A percentile compares a stretch with the other conserved stretches of the same genome.
These are phyloP conservation scores for Nomada ruficornis DNA, from an alignment of 2,888 invertebrate genomes.

Conservation along the genomic window DNA sequence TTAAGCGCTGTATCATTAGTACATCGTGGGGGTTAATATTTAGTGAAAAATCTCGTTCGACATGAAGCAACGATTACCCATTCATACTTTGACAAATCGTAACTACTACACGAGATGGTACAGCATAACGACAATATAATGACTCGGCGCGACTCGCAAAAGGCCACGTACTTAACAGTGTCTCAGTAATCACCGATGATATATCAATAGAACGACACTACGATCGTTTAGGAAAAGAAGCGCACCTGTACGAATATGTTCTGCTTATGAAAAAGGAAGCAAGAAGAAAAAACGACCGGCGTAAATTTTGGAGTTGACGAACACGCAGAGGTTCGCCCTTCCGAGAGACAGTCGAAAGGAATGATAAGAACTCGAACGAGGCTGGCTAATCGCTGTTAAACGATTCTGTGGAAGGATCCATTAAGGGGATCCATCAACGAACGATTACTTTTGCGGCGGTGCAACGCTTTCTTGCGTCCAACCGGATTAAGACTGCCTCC, in stretches of 20 bases:
- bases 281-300: background rate
- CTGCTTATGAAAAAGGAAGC: background rate
- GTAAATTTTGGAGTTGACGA: too few species aligned
- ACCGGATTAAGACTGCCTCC: conserved; percentile 37
- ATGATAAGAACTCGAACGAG: conserved; percentile 34
- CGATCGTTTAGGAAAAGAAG: background rate
- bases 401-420: conserved; percentile 41
- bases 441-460: conserved; percentile 45
- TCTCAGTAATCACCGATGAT: background rate
- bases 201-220: conserved; percentile 2
- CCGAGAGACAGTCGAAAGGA: background rate
- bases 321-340: background rate
- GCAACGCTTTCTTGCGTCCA: conserved; percentile 32
- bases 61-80: background rate
- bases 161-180: background rate
- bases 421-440: conserved; percentile 40
- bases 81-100: background rate
- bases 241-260: background rate
- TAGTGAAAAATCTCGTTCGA: too few species aligned
- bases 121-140: conserved; percentile 28
- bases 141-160: background rate
- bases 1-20: too few species aligned
- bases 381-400: conserved; percentile 41
- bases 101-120: background rate
- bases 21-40: too few species aligned